Percentiles rank a stretch among this genome's conserved stretches.
phyloP scores from a whole-genome alignment of 2,797 vertebrate species.

The Aplochiton taeniatus region DNA sequence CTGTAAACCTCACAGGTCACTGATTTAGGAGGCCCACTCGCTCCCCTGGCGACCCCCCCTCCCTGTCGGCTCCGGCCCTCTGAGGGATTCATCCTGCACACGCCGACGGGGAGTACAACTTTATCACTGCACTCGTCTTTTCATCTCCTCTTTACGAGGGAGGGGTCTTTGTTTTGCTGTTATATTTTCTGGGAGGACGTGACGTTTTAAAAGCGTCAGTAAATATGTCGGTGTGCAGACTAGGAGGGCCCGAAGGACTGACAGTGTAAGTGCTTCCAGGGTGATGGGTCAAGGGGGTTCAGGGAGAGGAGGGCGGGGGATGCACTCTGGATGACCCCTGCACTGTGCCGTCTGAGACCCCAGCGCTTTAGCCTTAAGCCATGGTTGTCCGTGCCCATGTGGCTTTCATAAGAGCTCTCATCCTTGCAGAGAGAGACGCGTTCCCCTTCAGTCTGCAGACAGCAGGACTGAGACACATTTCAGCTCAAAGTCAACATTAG shows the following conservation, averaged over 20 bases:
- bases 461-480: background rate
- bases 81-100: slow-evolving; percentile 23
- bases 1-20: slow-evolving; percentile 43
- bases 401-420: slow-evolving; percentile 1
- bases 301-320: slow-evolving; percentile 37
- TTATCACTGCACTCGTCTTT: slow-evolving; percentile 18
- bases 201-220: slow-evolving; percentile 52
- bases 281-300: slow-evolving; percentile 51
- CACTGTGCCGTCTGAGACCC: slow-evolving; percentile 23
- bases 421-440: background rate
- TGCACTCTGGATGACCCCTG: slow-evolving; percentile 53
- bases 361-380: slow-evolving; percentile 3
- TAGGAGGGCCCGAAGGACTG: slow-evolving; percentile 42
- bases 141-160: slow-evolving; percentile 48
- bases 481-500: slow-evolving; percentile 6
- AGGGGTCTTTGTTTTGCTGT: too few species aligned
- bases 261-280: slow-evolving; percentile 62
- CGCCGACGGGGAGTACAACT: slow-evolving; percentile 16
- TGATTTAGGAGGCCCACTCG: slow-evolving; percentile 62
- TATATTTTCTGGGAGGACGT: slow-evolving; percentile 17
- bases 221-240: slow-evolving; percentile 31
- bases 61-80: slow-evolving; percentile 6
- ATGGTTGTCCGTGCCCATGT: slow-evolving; percentile 6
- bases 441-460: background rate
- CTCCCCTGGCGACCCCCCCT: slow-evolving; percentile 26